A percentile compares a stretch with the other conserved stretches of the same genome.
These are phyloP conservation scores for Odontophorus gujanensis DNA, from an alignment of 2,113 vertebrate genomes.

Conservation along the genomic window DNA sequence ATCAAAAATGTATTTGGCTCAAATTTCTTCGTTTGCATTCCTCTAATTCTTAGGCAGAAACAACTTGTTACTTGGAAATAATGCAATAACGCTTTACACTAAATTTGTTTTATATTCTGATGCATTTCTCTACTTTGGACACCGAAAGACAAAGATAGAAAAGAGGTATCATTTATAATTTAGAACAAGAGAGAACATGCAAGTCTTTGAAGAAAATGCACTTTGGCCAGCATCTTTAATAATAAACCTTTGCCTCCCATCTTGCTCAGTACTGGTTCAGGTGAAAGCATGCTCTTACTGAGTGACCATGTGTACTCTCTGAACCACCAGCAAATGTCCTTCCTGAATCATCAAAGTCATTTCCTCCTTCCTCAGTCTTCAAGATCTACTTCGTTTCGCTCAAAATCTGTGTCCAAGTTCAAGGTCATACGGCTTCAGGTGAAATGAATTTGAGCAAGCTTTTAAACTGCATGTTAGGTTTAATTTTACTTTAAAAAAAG, in stretches of 20 bases:
- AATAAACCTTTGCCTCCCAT: background rate
- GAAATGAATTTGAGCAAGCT: background rate
- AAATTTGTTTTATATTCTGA: background rate
- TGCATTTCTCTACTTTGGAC: background rate
- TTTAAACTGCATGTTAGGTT: background rate
- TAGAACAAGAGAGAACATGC: background rate
- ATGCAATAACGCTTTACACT: background rate
- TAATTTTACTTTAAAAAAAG: background rate
- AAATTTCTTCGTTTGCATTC: background rate
- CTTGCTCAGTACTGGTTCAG: background rate
- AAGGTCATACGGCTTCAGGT: background rate
- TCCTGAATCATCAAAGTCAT: constrained; percentile 10
- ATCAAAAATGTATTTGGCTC: background rate
- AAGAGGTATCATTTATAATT: background rate
- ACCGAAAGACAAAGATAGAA: background rate
- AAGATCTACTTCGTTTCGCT: background rate
- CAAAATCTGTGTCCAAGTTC: background rate
- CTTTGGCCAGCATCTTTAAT: background rate
- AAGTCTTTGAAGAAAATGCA: background rate
- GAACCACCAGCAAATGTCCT: background rate
- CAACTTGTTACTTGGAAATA: background rate
- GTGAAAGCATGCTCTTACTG: background rate
- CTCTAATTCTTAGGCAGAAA: background rate
- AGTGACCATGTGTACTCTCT: background rate
- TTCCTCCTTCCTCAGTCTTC: constrained; percentile 5